A percentile compares a stretch with the other conserved stretches of the same genome.
These are phyloP conservation scores for Drosophila macrospina DNA, from an alignment of 2,888 invertebrate genomes.

Conservation along the genomic window DNA sequence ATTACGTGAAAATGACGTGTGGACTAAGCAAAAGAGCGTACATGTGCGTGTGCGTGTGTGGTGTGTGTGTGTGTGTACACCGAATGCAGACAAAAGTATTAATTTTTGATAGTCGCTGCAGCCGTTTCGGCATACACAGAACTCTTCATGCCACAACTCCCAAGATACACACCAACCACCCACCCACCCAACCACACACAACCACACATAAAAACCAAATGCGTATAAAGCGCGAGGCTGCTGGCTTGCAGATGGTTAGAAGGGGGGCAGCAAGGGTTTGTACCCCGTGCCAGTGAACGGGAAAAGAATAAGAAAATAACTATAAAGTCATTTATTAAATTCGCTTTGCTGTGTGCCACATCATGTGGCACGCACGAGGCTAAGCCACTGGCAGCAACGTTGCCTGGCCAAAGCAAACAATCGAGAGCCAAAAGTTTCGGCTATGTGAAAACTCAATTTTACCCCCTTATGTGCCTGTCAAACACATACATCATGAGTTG, in stretches of 20 bases:
- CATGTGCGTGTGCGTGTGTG: not conserved
- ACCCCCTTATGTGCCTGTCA: constrained; percentile 79
- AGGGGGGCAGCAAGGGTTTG: constrained; percentile 62
- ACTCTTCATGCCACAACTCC: constrained; percentile 18
- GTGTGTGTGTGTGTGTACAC: constrained; percentile 10
- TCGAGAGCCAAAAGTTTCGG: constrained; percentile 52
- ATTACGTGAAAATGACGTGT: constrained; percentile 76
- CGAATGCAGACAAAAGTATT: constrained; percentile 76
- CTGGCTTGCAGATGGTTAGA: too few species aligned
- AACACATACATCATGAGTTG: constrained; percentile 72
- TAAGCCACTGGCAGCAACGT: constrained; percentile 12
- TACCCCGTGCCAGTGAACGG: constrained; percentile 17
- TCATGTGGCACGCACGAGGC: constrained; percentile 58
- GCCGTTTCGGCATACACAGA: constrained; percentile 59
- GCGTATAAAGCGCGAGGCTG: constrained; percentile 51
- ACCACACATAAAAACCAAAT: constrained; percentile 52
- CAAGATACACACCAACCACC: constrained; percentile 26
- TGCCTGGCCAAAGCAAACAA: constrained; percentile 66
- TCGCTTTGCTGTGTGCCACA: constrained; percentile 57
- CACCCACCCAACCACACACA: constrained; percentile 19
- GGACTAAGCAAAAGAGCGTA: constrained; percentile 9
- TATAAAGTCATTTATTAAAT: constrained; percentile 82
- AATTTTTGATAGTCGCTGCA: constrained; percentile 78
- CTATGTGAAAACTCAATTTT: constrained; percentile 76
- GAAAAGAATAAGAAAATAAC: constrained; percentile 64